Evolutionary conservation across 2,113 vertebrate genomes (phyloP), one percentile per base, ranked within the genome.

Genomic region (Aepyceros melampus): DNA sequence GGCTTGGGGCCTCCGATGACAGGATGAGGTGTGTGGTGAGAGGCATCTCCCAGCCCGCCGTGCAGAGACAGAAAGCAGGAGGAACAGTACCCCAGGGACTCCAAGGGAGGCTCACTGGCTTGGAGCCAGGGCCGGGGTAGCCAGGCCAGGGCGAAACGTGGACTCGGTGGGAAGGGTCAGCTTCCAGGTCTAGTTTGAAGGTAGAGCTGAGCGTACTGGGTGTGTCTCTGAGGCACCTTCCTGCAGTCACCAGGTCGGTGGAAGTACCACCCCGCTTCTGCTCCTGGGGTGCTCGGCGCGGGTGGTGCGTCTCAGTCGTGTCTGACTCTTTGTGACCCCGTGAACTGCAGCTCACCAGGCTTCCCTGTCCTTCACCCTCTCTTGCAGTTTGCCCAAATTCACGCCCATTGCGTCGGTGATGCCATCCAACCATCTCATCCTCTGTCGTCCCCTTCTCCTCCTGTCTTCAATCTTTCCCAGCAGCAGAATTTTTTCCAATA

Each of bases 191-290:
- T 55, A 2, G 16, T 43, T 14, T 25, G 10, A 43, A 74, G 58
- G 79, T 27, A 8, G 82, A 33, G 4, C 78, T 16, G 82, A 45
- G 31, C 9, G 0, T 40, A 4, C 5, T 7, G 5, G 27, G 6
- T 14, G 10, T 60, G 55, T 64, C 36, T 56, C 51, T 13, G 36
- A 13, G 36, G 3, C 3, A 1, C 16, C 36, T 23, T 36, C 7
- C 25, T 40, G 36, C 13, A 8, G 17, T 33, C 4, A 2, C 49
- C 49, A 5, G 79, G n/a, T 16, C 0, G 1, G 6, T 0, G 0
- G 11, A 49, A 79, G 45, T 7, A 4, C 31, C n/a, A 15, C 51
- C 14, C 29, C 9, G 5, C 6, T 6, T 49, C 78, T 31, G 8
- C 25, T 47, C 53, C 49, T 19, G 25, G 4, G 29, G 40, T 15